Conservation (phyloP, 1,140 invertebrate genomes). For the Hestina assimilis region DNA sequence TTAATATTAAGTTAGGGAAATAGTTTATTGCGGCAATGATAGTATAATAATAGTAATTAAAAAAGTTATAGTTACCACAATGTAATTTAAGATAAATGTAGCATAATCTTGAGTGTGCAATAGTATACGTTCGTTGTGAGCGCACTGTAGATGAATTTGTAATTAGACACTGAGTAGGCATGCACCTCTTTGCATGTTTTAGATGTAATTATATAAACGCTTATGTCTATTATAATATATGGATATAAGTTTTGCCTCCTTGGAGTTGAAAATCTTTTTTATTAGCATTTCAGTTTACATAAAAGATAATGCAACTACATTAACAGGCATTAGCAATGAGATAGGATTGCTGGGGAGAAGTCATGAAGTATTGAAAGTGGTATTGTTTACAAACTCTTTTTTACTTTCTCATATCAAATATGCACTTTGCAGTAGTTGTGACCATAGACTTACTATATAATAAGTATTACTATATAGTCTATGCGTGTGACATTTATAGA, state of each 20-base stretch:
- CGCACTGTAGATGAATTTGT: conserved; percentile 9
- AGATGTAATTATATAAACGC: background rate
- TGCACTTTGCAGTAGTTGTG: no score
- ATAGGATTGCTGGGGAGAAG: background rate
- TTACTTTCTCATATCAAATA: no score
- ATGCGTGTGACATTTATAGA: no score
- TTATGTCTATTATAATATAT: background rate
- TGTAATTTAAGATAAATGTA: conserved; percentile 52
- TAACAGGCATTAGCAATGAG: background rate
- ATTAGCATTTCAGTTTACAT: background rate
- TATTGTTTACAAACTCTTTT: background rate
- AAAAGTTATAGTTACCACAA: conserved; percentile 68
- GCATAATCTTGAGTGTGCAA: conserved; percentile 74
- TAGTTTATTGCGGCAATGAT: conserved; percentile 46
- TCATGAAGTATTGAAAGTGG: background rate
- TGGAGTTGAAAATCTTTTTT: background rate
- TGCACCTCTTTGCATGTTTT: background rate
- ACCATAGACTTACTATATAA: no score
- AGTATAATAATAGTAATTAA: conserved; percentile 53
- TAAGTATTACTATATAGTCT: no score
- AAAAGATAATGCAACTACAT: background rate
- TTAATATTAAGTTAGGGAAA: conserved; percentile 44
- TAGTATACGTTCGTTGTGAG: conserved; percentile 51
- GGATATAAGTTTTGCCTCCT: background rate
- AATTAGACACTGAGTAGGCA: background rate